A percentile compares a stretch with the other conserved stretches of the same genome.
Evolutionary conservation across 2,113 vertebrate species (phyloP).

Genomic region (Grantiella picta): DNA sequence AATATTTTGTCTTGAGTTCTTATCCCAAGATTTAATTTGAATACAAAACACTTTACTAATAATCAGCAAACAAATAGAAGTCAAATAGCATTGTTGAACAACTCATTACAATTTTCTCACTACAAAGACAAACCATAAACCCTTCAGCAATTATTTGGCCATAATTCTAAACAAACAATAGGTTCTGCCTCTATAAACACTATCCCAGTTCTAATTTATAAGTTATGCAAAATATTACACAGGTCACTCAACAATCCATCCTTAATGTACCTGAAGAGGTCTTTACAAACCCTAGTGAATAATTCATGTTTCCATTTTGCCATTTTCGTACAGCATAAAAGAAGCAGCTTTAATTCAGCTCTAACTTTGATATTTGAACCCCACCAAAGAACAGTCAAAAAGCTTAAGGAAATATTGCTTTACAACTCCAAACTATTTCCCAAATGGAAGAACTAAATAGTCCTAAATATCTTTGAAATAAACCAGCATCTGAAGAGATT

Average conservation of each 20-base stretch:
- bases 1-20: neutral
- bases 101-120: neutral
- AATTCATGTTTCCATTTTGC: neutral
- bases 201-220: neutral
- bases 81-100: neutral
- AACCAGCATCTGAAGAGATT: neutral
- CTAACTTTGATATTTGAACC: neutral
- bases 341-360: neutral
- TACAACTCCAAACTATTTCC: neutral
- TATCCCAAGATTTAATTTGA: neutral
- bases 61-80: neutral
- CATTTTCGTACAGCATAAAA: neutral
- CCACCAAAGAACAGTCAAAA: neutral
- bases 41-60: neutral
- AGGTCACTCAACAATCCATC: neutral
- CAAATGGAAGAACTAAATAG: neutral
- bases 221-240: neutral
- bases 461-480: neutral
- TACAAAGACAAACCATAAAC: neutral
- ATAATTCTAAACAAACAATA: conserved; percentile 19
- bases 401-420: neutral
- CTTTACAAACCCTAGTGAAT: neutral
- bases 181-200: neutral
- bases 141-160: neutral
- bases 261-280: neutral